Evolutionary conservation across 2,113 vertebrate species (phyloP).

Genomic region (Brienomyrus longianalis): DNA sequence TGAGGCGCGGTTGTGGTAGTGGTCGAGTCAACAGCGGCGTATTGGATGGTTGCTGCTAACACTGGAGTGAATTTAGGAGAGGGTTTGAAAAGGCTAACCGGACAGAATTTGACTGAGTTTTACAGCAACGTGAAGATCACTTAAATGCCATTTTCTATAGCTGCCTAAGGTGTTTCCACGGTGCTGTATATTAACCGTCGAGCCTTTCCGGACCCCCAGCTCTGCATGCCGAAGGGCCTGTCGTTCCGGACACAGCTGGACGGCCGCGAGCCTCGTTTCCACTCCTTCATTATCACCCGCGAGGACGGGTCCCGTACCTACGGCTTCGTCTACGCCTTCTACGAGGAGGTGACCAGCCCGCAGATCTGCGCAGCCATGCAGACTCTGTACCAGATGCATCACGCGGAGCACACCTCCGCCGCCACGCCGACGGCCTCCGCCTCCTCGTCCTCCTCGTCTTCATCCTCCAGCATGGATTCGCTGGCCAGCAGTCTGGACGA

Average conservation of each 20-base stretch:
- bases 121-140: not conserved
- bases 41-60: not conserved
- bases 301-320: constrained; percentile 88
- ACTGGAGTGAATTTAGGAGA: not conserved
- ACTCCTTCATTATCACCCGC: constrained; percentile 82
- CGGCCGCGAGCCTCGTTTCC: constrained; percentile 74
- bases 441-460: constrained; percentile 73
- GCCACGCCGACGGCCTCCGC: constrained; percentile 36
- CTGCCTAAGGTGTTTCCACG: not conserved
- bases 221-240: constrained; percentile 94
- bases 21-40: not conserved
- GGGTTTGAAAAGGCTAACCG: not conserved
- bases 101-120: not conserved
- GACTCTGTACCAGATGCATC: constrained; percentile 92
- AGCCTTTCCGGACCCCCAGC: constrained; percentile 52
- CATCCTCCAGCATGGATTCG: constrained; percentile 92
- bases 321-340: constrained; percentile 91
- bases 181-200: not conserved
- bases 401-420: constrained; percentile 71
- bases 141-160: not conserved
- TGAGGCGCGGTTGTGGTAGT: not conserved
- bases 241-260: constrained; percentile 86
- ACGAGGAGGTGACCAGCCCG: constrained; percentile 84
- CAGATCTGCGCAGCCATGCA: constrained; percentile 93
- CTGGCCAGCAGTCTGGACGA: constrained; percentile 82